Percentiles rank a stretch among this genome's conserved stretches.
Evolutionary conservation across 2,888 invertebrate species (phyloP).

Genomic region (Amphipyra berbera): DNA sequence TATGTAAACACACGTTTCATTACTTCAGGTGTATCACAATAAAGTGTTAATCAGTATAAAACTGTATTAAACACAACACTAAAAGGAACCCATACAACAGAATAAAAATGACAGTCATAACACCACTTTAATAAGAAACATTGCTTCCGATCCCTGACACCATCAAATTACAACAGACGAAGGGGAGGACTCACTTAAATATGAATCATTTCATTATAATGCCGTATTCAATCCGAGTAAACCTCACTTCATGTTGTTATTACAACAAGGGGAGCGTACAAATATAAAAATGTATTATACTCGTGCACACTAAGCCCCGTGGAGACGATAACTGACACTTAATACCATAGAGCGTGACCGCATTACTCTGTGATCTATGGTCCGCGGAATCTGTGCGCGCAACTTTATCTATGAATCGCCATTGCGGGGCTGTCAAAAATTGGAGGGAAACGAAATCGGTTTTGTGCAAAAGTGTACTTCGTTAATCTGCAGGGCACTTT

Average conservation of each 20-base stretch:
- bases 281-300: slow-evolving; percentile 86
- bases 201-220: slow-evolving; percentile 90
- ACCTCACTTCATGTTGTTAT: slow-evolving; percentile 88
- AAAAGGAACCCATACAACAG: slow-evolving; percentile 65
- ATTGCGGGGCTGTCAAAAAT: slow-evolving; percentile 77
- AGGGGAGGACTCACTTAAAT: slow-evolving; percentile 89
- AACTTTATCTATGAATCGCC: slow-evolving; percentile 82
- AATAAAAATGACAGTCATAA: slow-evolving; percentile 84
- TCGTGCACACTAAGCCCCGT: slow-evolving; percentile 82
- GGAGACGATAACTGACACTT: slow-evolving; percentile 89
- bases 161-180: slow-evolving; percentile 83
- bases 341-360: slow-evolving; percentile 89
- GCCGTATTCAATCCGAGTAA: slow-evolving; percentile 89
- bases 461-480: slow-evolving; percentile 68
- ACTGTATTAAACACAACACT: slow-evolving; percentile 47
- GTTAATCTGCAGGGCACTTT: slow-evolving; percentile 57
- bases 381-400: slow-evolving; percentile 75
- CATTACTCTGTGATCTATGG: slow-evolving; percentile 89
- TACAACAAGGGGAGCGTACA: slow-evolving; percentile 85
- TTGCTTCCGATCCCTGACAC: slow-evolving; percentile 86
- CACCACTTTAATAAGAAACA: slow-evolving; percentile 89
- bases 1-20: slow-evolving; percentile 10
- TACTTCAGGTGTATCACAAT: slow-evolving; percentile 15
- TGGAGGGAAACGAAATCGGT: slow-evolving; percentile 73
- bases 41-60: slow-evolving; percentile 38